Evolutionary conservation across 2,888 invertebrate species (phyloP).

Genomic region (Diplolepis rosae): DNA sequence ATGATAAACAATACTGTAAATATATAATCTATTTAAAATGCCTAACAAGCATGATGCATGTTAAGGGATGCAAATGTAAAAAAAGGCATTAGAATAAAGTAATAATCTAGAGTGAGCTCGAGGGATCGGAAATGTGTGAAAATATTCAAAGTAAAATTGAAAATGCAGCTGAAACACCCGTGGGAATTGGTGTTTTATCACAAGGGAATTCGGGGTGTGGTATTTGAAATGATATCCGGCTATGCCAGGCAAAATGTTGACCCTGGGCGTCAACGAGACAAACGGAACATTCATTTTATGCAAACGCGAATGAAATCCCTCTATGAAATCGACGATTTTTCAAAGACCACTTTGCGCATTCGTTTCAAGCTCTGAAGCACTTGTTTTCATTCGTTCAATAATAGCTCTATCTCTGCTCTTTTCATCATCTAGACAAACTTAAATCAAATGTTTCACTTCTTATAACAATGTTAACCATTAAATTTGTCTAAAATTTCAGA

Average conservation of each 20-base stretch:
- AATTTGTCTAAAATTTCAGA: too few species aligned
- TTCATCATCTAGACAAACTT: not conserved
- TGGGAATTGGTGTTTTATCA: slow-evolving; percentile 15
- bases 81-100: not conserved
- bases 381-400: not conserved
- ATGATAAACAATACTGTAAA: too few species aligned
- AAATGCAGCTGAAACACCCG: slow-evolving; percentile 42
- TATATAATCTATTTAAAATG: too few species aligned
- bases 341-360: slow-evolving; percentile 53
- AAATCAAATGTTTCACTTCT: not conserved
- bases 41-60: not conserved
- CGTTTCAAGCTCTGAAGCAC: slow-evolving; percentile 19
- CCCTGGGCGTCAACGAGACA: slow-evolving; percentile 35
- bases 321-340: slow-evolving; percentile 58
- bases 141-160: slow-evolving; percentile 47
- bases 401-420: not conserved
- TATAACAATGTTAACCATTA: not conserved
- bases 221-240: slow-evolving; percentile 33
- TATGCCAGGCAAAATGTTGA: slow-evolving; percentile 47
- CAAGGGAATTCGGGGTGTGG: slow-evolving; percentile 20
- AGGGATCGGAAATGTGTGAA: slow-evolving; percentile 32
- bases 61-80: not conserved
- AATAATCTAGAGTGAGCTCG: slow-evolving; percentile 9
- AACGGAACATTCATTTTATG: slow-evolving; percentile 57
- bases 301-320: slow-evolving; percentile 58